Evolutionary conservation across 1,140 invertebrate species (phyloP).

Genomic region (Polypedilum vanderplanki): DNA sequence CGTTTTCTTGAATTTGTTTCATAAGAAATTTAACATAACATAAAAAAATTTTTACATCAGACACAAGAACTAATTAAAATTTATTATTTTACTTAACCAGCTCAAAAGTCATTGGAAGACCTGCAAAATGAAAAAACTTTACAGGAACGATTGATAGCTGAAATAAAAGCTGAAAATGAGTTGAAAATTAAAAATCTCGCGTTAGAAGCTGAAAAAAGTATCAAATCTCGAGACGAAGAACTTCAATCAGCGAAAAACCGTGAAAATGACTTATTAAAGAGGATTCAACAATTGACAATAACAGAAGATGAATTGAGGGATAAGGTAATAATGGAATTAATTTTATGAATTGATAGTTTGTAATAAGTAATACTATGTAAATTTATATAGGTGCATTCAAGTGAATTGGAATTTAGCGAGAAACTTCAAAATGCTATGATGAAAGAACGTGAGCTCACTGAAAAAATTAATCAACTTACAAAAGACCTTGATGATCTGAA

Average conservation of each 20-base stretch:
- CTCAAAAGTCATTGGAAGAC: constrained; percentile 37
- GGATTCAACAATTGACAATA: constrained; percentile 36
- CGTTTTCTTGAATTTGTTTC: not conserved
- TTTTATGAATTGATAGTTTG: too few species aligned
- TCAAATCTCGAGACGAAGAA: constrained; percentile 35
- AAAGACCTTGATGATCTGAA: constrained; percentile 37
- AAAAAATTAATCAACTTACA: constrained; percentile 36
- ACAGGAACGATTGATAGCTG: not conserved
- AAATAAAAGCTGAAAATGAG: constrained; percentile 35
- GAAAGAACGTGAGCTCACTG: constrained; percentile 40
- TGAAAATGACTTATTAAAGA: constrained; percentile 38
- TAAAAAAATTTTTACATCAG: too few species aligned
- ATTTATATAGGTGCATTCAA: constrained; percentile 30
- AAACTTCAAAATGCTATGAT: constrained; percentile 35
- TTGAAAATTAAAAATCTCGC: constrained; percentile 34
- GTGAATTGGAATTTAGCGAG: constrained; percentile 35
- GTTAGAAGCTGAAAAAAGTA: constrained; percentile 34
- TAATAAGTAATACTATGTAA: not conserved
- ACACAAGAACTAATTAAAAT: too few species aligned
- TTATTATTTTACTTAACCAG: constrained; percentile 30
- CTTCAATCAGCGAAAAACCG: constrained; percentile 34
- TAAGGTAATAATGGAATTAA: constrained; percentile 29
- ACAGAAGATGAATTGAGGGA: constrained; percentile 40
- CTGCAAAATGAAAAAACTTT: constrained; percentile 37
- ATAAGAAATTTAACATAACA: too few species aligned